Evolutionary conservation across 2,113 vertebrate genomes (phyloP).

Genomic region (human): GRCh38 chr11:19756501-19757000

Average conservation of each 20-base stretch:
- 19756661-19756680: slow-evolving; percentile 38
- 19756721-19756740: slow-evolving; percentile 35
- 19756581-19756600: background rate
- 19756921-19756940: background rate
- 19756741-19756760: slow-evolving; percentile 46
- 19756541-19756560: background rate
- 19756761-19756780: background rate
- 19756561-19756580: background rate
- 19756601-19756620: background rate
- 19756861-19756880: background rate
- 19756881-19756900: background rate
- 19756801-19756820: background rate
- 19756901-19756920: background rate
- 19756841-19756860: background rate
- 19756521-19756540: background rate
- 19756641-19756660: slow-evolving; percentile 21
- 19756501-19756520: background rate
- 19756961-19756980: background rate
- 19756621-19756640: background rate
- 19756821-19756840: background rate
- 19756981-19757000: background rate
- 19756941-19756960: background rate
- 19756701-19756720: slow-evolving; percentile 1
- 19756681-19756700: slow-evolving; percentile 19
- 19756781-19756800: background rate